Evolutionary conservation across 2,113 vertebrate genomes (phyloP).

Genomic region (Neoarius graeffei): DNA sequence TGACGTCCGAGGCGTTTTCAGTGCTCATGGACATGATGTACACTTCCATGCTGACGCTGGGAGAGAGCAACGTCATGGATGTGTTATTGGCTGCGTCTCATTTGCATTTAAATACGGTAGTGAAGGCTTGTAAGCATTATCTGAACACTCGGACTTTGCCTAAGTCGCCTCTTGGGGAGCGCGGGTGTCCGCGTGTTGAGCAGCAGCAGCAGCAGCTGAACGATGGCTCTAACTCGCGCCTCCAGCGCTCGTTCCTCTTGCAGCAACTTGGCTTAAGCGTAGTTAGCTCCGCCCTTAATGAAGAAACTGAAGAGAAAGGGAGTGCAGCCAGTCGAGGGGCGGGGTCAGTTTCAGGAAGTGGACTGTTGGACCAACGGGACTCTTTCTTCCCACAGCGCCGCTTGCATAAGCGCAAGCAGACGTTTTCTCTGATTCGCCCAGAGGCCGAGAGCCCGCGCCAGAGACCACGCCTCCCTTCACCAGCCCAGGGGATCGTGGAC

Average conservation of each 20-base stretch:
- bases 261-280: constrained; percentile 95
- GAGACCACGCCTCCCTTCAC: constrained; percentile 77
- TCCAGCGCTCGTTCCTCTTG: constrained; percentile 93
- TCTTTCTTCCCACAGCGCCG: constrained; percentile 82
- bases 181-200: constrained; percentile 52
- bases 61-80: constrained; percentile 98
- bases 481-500: constrained; percentile 74
- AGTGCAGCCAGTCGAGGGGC: constrained; percentile 44
- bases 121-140: constrained; percentile 98
- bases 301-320: constrained; percentile 50
- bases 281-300: constrained; percentile 85
- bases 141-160: constrained; percentile 91
- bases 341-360: constrained; percentile 33
- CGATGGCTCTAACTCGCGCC: constrained; percentile 70
- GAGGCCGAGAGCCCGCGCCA: constrained; percentile 83
- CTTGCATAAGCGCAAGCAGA: constrained; percentile 90
- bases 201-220: constrained; percentile 68
- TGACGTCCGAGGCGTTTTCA: constrained; percentile 94
- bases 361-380: constrained; percentile 78
- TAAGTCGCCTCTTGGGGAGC: constrained; percentile 82
- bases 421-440: constrained; percentile 68
- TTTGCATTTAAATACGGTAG: constrained; percentile 92
- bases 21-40: constrained; percentile 99
- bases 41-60: constrained; percentile 94
- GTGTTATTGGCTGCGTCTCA: constrained; percentile 93